phyloP scores from a whole-genome alignment of 2,888 invertebrate genomes.

The Emmelina monodactyla region DNA sequence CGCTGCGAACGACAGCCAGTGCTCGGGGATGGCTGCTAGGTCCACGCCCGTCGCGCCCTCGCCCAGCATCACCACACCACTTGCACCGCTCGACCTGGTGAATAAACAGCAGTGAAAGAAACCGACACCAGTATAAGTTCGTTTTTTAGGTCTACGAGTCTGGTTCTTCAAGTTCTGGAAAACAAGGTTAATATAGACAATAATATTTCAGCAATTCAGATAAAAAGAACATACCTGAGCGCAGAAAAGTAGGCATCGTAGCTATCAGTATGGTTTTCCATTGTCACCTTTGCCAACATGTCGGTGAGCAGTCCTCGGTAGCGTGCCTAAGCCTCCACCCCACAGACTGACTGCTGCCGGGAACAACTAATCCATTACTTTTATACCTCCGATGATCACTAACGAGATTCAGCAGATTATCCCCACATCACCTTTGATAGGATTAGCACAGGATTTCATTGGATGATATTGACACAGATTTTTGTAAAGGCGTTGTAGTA shows the following conservation, averaged over 20 bases:
- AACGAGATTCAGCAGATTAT: slow-evolving; percentile 53
- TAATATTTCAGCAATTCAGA: too few relatives aligned
- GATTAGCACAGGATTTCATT: slow-evolving; percentile 44
- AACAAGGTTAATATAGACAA: too few relatives aligned
- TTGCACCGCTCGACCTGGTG: slow-evolving; percentile 22
- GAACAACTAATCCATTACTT: slow-evolving; percentile 19
- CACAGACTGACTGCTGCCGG: slow-evolving; percentile 56
- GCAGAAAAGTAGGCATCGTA: slow-evolving; percentile 49
- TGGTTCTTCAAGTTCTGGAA: too few relatives aligned
- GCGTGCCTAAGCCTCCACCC: slow-evolving; percentile 39
- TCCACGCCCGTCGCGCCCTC: slow-evolving; percentile 83
- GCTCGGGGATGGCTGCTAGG: slow-evolving; percentile 77
- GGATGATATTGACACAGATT: slow-evolving; percentile 37
- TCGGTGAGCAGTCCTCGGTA: slow-evolving; percentile 58
- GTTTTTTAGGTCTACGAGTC: too few relatives aligned
- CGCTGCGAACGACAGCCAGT: slow-evolving; percentile 82
- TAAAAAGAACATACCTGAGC: slow-evolving; percentile 32
- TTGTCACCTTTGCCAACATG: slow-evolving; percentile 18
- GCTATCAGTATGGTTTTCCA: slow-evolving; percentile 27
- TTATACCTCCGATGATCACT: slow-evolving; percentile 37
- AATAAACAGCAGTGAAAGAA: not conserved
- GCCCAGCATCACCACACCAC: slow-evolving; percentile 64
- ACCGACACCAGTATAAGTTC: too few relatives aligned
- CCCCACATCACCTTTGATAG: slow-evolving; percentile 42
- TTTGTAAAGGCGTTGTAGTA: too few relatives aligned